These are phyloP conservation scores for Halictus quadricinctus DNA, from an alignment of 2,888 invertebrate genomes.

Conservation along the genomic window DNA sequence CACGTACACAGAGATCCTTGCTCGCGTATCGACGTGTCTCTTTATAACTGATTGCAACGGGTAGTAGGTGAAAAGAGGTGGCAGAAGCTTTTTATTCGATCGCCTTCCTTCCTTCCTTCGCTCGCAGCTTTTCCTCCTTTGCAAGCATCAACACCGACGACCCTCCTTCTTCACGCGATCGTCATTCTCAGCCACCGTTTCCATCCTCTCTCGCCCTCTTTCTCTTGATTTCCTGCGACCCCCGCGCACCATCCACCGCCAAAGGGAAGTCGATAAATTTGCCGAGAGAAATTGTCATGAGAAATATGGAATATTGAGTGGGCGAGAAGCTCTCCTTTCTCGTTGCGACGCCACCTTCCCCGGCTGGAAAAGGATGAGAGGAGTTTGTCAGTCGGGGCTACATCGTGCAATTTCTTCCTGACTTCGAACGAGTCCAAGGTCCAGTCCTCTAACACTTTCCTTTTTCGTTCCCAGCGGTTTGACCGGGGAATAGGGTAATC, in stretches of 20 bases:
- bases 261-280: constrained; percentile 77
- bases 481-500: not conserved
- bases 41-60: constrained; percentile 65
- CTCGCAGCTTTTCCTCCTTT: constrained; percentile 39
- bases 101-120: constrained; percentile 46
- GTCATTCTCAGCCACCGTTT: constrained; percentile 52
- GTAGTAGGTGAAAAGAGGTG: constrained; percentile 53
- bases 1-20: constrained; percentile 20
- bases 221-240: constrained; percentile 43
- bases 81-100: constrained; percentile 65
- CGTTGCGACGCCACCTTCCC: constrained; percentile 7
- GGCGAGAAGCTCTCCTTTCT: constrained; percentile 51
- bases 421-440: constrained; percentile 24
- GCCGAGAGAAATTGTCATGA: constrained; percentile 75
- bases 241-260: constrained; percentile 31
- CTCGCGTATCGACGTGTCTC: constrained; percentile 63
- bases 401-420: constrained; percentile 6
- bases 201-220: constrained; percentile 38
- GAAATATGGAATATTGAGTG: constrained; percentile 76
- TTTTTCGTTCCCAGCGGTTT: not conserved
- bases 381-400: constrained; percentile 31
- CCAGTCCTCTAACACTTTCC: not conserved
- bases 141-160: constrained; percentile 46
- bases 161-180: constrained; percentile 58
- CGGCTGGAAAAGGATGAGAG: constrained; percentile 25